Conservation (phyloP, 2,113 vertebrate genomes). For the Cisticola juncidis region DNA sequence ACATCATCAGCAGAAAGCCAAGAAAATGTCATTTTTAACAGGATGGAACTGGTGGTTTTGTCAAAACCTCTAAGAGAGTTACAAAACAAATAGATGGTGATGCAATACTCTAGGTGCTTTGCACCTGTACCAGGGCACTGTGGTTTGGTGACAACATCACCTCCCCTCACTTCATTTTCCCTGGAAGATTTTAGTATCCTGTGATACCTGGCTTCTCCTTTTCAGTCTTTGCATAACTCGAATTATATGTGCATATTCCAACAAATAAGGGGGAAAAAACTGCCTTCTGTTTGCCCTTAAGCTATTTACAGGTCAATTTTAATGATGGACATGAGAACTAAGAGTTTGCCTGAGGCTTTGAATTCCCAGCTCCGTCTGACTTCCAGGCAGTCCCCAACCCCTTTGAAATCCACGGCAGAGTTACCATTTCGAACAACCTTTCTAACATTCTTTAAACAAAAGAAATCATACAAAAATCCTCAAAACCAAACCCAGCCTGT, state of each 20-base stretch:
- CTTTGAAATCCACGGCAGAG: neutral
- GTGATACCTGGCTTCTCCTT: neutral
- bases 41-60: neutral
- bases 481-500: neutral
- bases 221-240: neutral
- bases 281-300: neutral
- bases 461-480: neutral
- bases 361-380: neutral
- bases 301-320: constrained; percentile 29
- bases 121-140: neutral
- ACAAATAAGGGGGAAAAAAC: no score
- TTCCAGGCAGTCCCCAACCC: neutral
- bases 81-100: neutral
- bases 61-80: neutral
- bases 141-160: neutral
- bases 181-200: neutral
- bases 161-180: neutral
- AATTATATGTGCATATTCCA: neutral
- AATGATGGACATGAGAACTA: neutral
- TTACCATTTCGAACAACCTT: neutral
- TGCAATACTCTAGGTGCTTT: neutral
- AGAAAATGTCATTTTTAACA: neutral
- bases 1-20: neutral
- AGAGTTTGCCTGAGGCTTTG: neutral
- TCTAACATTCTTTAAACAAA: neutral